Evolutionary conservation across 2,113 vertebrate genomes (phyloP).

Genomic region (Percina caprodes): DNA sequence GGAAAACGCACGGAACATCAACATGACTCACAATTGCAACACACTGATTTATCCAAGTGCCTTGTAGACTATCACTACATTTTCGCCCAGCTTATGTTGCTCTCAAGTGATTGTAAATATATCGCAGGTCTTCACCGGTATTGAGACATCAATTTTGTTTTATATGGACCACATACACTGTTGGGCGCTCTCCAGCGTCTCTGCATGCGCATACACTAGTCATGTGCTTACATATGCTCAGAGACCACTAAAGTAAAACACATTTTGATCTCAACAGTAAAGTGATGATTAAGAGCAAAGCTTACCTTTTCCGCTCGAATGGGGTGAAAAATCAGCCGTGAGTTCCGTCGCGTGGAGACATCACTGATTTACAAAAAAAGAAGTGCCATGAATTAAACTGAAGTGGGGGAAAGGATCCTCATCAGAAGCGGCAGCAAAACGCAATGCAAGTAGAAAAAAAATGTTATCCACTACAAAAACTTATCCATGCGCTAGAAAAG

Average conservation of each 20-base stretch:
- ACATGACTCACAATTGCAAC: constrained; percentile 27
- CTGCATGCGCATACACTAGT: constrained; percentile 31
- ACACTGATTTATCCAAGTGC: constrained; percentile 26
- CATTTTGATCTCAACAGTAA: constrained; percentile 25
- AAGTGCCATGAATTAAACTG: constrained; percentile 81
- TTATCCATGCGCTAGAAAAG: constrained; percentile 78
- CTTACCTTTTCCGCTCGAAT: constrained; percentile 79
- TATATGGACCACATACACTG: constrained; percentile 34
- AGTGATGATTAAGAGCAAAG: constrained; percentile 2
- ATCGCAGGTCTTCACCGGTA: not conserved
- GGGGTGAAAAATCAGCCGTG: constrained; percentile 75
- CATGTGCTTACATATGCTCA: not conserved
- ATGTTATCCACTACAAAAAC: constrained; percentile 82
- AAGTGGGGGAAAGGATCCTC: constrained; percentile 77
- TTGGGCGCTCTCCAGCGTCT: constrained; percentile 28
- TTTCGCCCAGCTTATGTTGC: not conserved
- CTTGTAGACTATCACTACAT: constrained; percentile 3
- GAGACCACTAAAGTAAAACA: constrained; percentile 27
- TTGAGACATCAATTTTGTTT: constrained; percentile 38
- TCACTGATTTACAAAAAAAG: constrained; percentile 80
- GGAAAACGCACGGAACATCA: constrained; percentile 30
- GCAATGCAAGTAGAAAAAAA: constrained; percentile 57
- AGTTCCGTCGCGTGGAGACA: constrained; percentile 81
- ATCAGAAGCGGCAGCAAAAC: constrained; percentile 67
- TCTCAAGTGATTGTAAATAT: constrained; percentile 1